These are phyloP conservation scores for Otocyon megalotis DNA, from an alignment of 2,113 vertebrate species.

Conservation along the genomic window DNA sequence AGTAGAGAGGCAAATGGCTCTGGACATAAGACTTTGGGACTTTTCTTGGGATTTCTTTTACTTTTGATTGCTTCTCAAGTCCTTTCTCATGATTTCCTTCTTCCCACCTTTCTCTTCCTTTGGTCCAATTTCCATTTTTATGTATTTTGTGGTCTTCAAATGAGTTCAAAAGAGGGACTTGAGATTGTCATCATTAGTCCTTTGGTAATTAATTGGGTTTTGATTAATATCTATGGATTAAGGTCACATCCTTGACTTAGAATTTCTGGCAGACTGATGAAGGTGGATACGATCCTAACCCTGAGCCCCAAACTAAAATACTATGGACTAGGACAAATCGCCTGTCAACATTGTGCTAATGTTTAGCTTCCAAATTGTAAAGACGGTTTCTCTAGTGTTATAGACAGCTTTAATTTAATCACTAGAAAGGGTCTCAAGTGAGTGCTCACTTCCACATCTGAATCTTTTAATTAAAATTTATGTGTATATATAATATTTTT, in stretches of 20 bases:
- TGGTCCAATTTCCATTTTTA: neutral
- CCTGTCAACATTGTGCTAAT: conserved; percentile 32
- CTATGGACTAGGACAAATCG: conserved; percentile 12
- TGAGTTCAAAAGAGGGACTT: conserved; percentile 1
- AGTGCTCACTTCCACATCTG: neutral
- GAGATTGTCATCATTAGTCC: conserved; percentile 47
- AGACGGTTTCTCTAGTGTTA: neutral
- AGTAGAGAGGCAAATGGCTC: neutral
- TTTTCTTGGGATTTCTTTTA: neutral
- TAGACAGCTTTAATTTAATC: neutral
- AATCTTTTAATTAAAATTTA: conserved; percentile 53
- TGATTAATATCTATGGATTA: conserved; percentile 56
- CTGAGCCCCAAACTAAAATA: neutral
- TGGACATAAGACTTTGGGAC: neutral
- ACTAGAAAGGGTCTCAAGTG: neutral
- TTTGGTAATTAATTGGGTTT: conserved; percentile 64
- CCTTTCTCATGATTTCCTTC: neutral
- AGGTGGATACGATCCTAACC: conserved; percentile 20
- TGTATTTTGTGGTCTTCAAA: neutral
- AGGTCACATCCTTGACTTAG: conserved; percentile 42
- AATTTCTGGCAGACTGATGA: conserved; percentile 49
- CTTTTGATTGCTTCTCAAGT: neutral
- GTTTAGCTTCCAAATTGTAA: neutral
- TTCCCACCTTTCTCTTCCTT: neutral
- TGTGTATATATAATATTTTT: neutral